phyloP scores from a whole-genome alignment of 2,113 vertebrate genomes.

The Nothoprocta pentlandii region DNA sequence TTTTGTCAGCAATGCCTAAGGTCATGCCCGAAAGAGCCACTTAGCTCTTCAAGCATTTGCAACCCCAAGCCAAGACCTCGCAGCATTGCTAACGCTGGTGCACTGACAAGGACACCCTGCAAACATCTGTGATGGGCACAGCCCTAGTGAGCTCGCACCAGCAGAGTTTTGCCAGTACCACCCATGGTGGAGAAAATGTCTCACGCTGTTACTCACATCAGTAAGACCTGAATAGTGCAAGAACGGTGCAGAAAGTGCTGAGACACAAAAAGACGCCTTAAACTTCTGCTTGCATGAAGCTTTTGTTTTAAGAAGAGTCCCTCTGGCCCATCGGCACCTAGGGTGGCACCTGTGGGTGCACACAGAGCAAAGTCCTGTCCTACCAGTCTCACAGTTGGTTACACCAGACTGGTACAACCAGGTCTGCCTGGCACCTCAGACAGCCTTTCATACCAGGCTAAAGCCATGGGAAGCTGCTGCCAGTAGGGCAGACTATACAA shows the following conservation, averaged over 20 bases:
- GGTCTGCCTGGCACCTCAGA: not conserved
- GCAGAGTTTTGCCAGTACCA: not conserved
- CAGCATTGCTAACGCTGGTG: rapidly evolving
- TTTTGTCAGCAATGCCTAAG: not conserved
- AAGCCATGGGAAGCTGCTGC: not conserved
- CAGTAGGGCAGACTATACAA: not conserved
- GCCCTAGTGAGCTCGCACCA: not conserved
- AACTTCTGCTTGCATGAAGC: not conserved
- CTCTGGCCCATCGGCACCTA: not conserved
- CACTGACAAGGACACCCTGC: not conserved
- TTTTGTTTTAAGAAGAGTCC: not conserved
- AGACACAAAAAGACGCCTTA: not conserved
- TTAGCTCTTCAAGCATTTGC: not conserved
- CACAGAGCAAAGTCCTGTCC: not conserved
- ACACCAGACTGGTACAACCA: not conserved
- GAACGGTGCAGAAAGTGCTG: not conserved
- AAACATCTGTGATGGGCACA: not conserved
- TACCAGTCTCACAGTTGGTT: not conserved
- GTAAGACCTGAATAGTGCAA: not conserved
- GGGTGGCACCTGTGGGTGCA: not conserved
- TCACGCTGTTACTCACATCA: not conserved
- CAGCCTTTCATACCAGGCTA: not conserved
- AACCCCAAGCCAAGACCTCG: not conserved
- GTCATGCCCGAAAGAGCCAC: rapidly evolving
- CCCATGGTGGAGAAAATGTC: rapidly evolving